These are phyloP conservation scores for Omphaloscelis lunosa DNA, from an alignment of 2,888 invertebrate species.

Conservation along the genomic window DNA sequence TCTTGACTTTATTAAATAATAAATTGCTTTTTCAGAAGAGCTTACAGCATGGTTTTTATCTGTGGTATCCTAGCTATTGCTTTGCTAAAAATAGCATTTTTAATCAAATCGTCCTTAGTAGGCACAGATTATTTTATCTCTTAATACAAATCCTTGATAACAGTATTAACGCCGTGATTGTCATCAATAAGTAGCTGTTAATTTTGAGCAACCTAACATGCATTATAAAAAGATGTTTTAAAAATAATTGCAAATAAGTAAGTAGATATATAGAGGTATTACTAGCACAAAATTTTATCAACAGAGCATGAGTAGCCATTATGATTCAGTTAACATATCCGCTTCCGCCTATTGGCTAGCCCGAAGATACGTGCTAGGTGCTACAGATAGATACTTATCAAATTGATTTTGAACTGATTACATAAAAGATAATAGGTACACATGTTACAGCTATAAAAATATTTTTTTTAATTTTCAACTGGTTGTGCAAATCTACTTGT, in stretches of 20 bases:
- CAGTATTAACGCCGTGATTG: slow-evolving; percentile 5
- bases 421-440: slow-evolving; percentile 27
- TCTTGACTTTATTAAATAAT: neutral
- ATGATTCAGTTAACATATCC: neutral
- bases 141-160: slow-evolving; percentile 25
- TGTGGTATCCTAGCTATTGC: neutral
- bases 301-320: slow-evolving; percentile 11
- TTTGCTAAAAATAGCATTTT: neutral
- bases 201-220: slow-evolving; percentile 8
- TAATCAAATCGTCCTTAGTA: neutral
- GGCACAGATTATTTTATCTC: neutral
- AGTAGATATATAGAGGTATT: neutral
- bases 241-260: slow-evolving; percentile 3
- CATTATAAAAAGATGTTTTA: neutral
- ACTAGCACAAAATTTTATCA: neutral
- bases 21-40: neutral
- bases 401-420: slow-evolving; percentile 41
- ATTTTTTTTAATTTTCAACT: neutral
- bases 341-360: slow-evolving; percentile 10
- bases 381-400: slow-evolving; percentile 22
- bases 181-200: neutral
- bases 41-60: neutral
- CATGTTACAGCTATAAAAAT: neutral
- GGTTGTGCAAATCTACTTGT: neutral
- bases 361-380: slow-evolving; percentile 1